A percentile compares a stretch with the other conserved stretches of the same genome.
Conservation (phyloP, 1,140 invertebrate genomes). For the Sinonovacula constricta region DNA sequence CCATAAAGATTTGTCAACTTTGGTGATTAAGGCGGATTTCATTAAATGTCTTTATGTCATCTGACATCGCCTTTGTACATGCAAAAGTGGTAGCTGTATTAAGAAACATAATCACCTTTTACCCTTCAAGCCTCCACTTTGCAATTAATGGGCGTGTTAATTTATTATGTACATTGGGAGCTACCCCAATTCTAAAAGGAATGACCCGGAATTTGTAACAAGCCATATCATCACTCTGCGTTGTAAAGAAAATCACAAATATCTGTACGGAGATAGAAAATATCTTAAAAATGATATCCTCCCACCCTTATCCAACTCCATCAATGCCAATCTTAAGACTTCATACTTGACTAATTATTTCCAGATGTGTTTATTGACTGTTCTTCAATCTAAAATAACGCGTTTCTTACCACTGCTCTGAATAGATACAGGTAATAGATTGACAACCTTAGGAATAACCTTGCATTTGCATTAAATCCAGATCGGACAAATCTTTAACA, state of each 20-base stretch:
- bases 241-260: background rate
- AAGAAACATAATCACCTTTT: constrained; percentile 19
- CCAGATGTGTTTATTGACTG: too few relatives aligned
- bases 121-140: too few relatives aligned
- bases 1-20: too few relatives aligned
- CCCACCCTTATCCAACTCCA: constrained; percentile 11
- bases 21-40: constrained; percentile 1
- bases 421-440: too few relatives aligned
- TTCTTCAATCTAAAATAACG: constrained; percentile 51
- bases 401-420: too few relatives aligned
- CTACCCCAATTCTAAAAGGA: constrained; percentile 25
- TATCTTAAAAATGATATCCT: constrained; percentile 34
- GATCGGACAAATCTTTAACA: constrained; percentile 39
- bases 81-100: background rate
- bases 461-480: constrained; percentile 6
- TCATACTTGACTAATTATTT: too few relatives aligned
- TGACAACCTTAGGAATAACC: too few relatives aligned
- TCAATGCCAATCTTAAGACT: too few relatives aligned
- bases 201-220: constrained; percentile 44
- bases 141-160: constrained; percentile 10
- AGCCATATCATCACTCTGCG: background rate
- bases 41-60: constrained; percentile 3
- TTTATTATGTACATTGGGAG: constrained; percentile 38
- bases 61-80: background rate
- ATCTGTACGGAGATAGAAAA: background rate